Evolutionary conservation across 2,113 vertebrate species (phyloP).

Genomic region (Campylorhamphus procurvoides): DNA sequence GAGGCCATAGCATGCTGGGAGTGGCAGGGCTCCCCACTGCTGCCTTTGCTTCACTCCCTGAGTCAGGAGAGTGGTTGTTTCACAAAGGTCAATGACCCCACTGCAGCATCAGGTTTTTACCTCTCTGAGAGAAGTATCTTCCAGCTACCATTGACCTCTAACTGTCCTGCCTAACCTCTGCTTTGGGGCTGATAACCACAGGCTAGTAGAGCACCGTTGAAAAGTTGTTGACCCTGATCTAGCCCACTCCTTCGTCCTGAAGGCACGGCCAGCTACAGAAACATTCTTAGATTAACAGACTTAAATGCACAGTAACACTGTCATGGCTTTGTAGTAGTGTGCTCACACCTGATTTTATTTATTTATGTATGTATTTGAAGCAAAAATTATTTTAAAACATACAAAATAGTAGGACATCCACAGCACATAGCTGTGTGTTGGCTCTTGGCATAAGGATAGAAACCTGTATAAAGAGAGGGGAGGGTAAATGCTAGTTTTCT

Average conservation of each 20-base stretch:
- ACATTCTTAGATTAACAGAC: neutral
- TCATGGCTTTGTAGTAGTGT: neutral
- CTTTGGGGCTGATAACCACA: neutral
- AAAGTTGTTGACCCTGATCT: neutral
- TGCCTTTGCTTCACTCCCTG: neutral
- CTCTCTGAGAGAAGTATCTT: neutral
- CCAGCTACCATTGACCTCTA: neutral
- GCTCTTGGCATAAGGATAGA: neutral
- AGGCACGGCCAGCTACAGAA: neutral
- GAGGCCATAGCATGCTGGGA: neutral
- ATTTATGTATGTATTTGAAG: neutral
- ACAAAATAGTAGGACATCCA: neutral
- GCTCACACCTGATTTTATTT: neutral
- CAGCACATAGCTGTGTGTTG: neutral
- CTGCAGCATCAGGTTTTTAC: neutral
- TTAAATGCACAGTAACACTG: neutral
- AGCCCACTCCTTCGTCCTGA: neutral
- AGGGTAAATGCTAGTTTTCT: neutral
- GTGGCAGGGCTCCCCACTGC: neutral
- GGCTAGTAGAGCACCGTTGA: neutral
- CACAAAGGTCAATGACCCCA: neutral
- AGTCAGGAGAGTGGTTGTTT: neutral
- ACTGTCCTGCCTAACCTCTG: neutral
- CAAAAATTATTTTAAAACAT: neutral
- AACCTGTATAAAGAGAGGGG: neutral